phyloP scores from a whole-genome alignment of 2,888 invertebrate species.

The Drosophila histrio region DNA sequence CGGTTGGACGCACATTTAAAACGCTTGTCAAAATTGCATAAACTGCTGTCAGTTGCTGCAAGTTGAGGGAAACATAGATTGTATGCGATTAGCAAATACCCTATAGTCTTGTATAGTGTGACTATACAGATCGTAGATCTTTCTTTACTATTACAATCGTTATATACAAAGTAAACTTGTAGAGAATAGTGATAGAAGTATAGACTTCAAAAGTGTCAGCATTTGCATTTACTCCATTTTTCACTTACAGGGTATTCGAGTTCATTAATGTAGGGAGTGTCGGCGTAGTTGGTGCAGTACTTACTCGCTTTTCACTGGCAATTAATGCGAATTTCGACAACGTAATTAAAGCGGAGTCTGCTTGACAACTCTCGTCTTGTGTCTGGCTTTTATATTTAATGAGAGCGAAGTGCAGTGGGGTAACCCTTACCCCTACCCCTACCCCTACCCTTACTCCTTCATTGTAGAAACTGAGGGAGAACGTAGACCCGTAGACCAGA shows the following conservation, averaged over 20 bases:
- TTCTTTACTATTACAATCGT: too few relatives aligned
- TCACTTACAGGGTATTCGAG: slow-evolving; percentile 9
- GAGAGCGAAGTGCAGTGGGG: slow-evolving; percentile 44
- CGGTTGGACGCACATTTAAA: slow-evolving; percentile 69
- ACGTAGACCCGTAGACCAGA: slow-evolving; percentile 45
- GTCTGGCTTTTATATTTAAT: slow-evolving; percentile 72
- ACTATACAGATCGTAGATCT: too few relatives aligned
- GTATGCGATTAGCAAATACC: not conserved
- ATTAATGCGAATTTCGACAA: slow-evolving; percentile 80
- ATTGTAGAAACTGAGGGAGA: not conserved
- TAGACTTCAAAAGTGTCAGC: too few relatives aligned
- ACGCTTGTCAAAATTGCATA: slow-evolving; percentile 74
- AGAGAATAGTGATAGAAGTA: too few relatives aligned
- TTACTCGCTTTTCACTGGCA: slow-evolving; percentile 64
- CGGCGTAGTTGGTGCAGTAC: slow-evolving; percentile 28
- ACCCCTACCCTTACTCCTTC: slow-evolving; percentile 11
- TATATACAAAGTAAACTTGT: too few relatives aligned
- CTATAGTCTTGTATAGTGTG: not conserved
- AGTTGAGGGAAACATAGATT: not conserved
- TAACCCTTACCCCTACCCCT: slow-evolving; percentile 15
- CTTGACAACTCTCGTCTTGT: slow-evolving; percentile 63
- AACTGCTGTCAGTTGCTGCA: slow-evolving; percentile 57
- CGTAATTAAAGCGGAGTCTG: slow-evolving; percentile 71
- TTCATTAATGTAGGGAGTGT: slow-evolving; percentile 12
- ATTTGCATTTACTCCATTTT: too few relatives aligned